A percentile compares a stretch with the other conserved stretches of the same genome.
Evolutionary conservation across 2,113 vertebrate genomes (phyloP).

Genomic region (Calyptomena viridis): DNA sequence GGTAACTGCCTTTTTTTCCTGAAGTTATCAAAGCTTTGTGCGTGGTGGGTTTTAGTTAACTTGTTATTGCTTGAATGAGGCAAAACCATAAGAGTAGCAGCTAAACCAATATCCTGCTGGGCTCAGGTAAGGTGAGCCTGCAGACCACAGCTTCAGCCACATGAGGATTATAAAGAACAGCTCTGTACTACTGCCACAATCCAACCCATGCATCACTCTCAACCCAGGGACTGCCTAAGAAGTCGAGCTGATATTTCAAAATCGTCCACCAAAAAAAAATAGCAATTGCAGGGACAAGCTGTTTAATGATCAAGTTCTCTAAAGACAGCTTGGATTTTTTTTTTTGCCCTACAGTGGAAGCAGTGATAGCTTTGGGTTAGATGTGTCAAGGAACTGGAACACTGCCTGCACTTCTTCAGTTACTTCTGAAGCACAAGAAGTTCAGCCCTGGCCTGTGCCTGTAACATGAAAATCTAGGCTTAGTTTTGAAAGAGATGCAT

Average conservation of each 20-base stretch:
- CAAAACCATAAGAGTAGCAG: not conserved
- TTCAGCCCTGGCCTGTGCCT: not conserved
- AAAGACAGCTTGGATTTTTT: not conserved
- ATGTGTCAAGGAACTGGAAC: conserved; percentile 18
- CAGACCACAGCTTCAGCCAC: not conserved
- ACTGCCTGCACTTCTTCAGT: conserved; percentile 42
- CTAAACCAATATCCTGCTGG: not conserved
- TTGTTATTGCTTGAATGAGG: not conserved
- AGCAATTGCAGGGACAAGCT: not conserved
- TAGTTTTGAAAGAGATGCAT: not conserved
- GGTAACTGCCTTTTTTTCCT: not conserved
- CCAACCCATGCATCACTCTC: not conserved
- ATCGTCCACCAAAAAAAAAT: not conserved
- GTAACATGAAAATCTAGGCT: not conserved
- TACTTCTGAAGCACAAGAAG: not conserved
- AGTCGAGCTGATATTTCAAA: not conserved
- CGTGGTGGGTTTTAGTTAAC: not conserved
- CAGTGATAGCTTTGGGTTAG: conserved; percentile 8
- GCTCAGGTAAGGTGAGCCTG: not conserved
- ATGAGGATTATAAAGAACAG: not conserved
- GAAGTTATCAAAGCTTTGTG: not conserved
- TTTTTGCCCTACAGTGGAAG: not conserved
- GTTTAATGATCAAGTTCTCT: not conserved
- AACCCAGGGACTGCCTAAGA: not conserved
- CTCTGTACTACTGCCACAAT: not conserved